These are phyloP conservation scores for Melanaphis sacchari DNA, from an alignment of 1,140 invertebrate genomes.

Conservation along the genomic window DNA sequence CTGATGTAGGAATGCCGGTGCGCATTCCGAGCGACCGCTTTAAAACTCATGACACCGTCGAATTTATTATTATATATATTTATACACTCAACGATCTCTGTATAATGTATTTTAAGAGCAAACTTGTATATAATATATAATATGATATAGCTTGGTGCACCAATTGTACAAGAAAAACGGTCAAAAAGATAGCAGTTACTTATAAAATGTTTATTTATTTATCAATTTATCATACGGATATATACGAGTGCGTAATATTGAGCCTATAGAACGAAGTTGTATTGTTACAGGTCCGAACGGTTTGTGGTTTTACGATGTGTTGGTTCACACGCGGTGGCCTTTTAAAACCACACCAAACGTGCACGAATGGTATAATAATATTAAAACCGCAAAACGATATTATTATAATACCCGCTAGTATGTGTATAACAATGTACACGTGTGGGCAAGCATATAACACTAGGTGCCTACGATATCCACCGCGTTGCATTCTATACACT, in stretches of 20 bases:
- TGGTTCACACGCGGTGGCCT: not conserved
- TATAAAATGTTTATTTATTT: constrained; percentile 11
- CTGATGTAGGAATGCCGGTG: not conserved
- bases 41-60: constrained; percentile 31
- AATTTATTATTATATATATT: constrained; percentile 1
- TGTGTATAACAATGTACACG: not conserved
- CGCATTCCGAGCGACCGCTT: constrained; percentile 39
- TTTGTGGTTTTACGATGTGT: not conserved
- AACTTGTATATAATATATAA: not conserved
- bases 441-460: not conserved
- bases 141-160: not conserved
- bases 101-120: not conserved
- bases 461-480: not conserved
- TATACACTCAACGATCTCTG: not conserved
- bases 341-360: not conserved
- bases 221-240: too few relatives aligned
- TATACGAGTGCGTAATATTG: too few relatives aligned
- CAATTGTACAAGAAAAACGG: not conserved
- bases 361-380: not conserved
- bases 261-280: not conserved
- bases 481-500: not conserved
- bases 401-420: not conserved
- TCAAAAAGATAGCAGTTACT: not conserved
- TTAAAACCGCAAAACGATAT: not conserved
- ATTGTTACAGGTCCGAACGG: not conserved